Evolutionary conservation across 2,888 invertebrate species (phyloP), one percentile per base, ranked within the genome.

Genomic region (Hololepta plana): DNA sequence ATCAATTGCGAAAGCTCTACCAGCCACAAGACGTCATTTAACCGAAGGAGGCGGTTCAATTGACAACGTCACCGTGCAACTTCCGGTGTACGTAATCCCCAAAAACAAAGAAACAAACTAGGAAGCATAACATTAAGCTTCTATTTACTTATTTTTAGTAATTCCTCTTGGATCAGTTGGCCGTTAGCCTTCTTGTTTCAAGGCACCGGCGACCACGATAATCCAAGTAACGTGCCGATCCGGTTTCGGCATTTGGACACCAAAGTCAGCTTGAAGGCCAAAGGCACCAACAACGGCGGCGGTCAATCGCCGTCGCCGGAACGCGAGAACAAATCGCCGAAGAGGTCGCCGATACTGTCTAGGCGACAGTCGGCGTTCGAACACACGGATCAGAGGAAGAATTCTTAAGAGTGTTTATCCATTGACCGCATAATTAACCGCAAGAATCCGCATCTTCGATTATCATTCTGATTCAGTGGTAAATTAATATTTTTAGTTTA

Each of bases 81-180:
- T 55, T 19, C 57, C 56, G 6, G 39, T 51, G 57, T 59, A 46
- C 53, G 53, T 45, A 26, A 17, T 10, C 7, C 8, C 14, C 13
- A 5, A n/a, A n/a, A n/a, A n/a, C n/a, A n/a, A n/a, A n/a, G 4
- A 10, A 5, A 2, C 12, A 3, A 12, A 23, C 11, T 15, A 17
- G 11, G 20, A 17, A 32, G 13, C 13, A 23, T 23, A 3, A 20
- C n/a, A 14, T 33, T 1, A 19, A 26, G 15, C 16, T 6, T 31
- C 19, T 29, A 8, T 26, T 19, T 24, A 19, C n/a, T 20, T 15
- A 15, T 25, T 36, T 56, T 53, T 25, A 79, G 76, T 30, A 74
- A 73, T 45, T 66, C 71, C 10, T 80, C 85, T 1, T 88, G 87
- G 87, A 85, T 88, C 44, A 85, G 85, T 49, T 85, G 87, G 85